These are phyloP conservation scores for Babylonia areolata DNA, from an alignment of 1,140 invertebrate species.

Conservation along the genomic window DNA sequence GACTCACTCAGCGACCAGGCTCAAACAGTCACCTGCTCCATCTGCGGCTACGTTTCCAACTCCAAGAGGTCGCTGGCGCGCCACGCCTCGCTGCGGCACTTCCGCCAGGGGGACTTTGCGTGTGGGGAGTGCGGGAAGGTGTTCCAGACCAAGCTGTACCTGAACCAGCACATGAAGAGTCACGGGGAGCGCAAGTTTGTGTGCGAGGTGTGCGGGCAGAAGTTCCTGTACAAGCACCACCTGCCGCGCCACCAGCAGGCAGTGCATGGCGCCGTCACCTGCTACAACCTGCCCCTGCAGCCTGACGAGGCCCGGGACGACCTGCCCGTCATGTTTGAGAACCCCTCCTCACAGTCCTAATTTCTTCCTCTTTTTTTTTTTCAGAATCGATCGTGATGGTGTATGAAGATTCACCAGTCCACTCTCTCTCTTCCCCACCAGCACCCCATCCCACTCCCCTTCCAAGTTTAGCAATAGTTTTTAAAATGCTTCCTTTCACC, in stretches of 20 bases:
- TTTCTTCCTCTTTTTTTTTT: too few relatives aligned
- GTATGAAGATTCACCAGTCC: too few relatives aligned
- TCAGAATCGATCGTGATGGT: too few relatives aligned
- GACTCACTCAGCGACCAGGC: not conserved
- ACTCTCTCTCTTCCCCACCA: too few relatives aligned
- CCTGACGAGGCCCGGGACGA: not conserved
- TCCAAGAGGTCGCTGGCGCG: slow-evolving; percentile 9
- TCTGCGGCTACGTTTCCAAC: slow-evolving; percentile 21
- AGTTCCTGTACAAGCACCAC: slow-evolving; percentile 48
- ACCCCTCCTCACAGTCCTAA: not conserved
- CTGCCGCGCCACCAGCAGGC: slow-evolving; percentile 38
- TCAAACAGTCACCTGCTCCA: not conserved
- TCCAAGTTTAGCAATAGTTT: too few relatives aligned
- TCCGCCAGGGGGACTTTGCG: slow-evolving; percentile 25
- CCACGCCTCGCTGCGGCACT: slow-evolving; percentile 18
- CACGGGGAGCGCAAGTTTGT: slow-evolving; percentile 48
- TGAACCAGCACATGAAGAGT: slow-evolving; percentile 41
- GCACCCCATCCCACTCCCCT: too few relatives aligned
- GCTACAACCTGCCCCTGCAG: not conserved
- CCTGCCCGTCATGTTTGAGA: not conserved
- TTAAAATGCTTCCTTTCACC: too few relatives aligned
- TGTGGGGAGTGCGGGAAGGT: slow-evolving; percentile 44
- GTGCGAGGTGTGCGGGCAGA: slow-evolving; percentile 41
- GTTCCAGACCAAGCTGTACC: slow-evolving; percentile 40
- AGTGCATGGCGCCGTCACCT: slow-evolving; percentile 35